These are phyloP conservation scores for Stenichneumon culpator DNA, from an alignment of 2,888 invertebrate species.

Conservation along the genomic window DNA sequence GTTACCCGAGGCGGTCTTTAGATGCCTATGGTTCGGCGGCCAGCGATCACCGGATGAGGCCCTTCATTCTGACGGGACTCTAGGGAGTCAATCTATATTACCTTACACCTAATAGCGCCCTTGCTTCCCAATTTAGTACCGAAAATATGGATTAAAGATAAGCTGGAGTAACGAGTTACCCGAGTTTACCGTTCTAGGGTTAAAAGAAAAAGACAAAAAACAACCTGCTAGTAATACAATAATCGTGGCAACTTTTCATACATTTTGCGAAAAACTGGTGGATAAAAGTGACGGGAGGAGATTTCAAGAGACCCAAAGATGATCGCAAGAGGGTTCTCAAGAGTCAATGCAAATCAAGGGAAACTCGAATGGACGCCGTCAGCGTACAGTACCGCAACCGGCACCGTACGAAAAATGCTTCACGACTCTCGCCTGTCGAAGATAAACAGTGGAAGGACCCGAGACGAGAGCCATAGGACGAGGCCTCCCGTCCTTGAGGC, in stretches of 20 bases:
- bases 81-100: no score
- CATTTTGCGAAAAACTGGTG: background rate
- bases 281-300: slow-evolving; percentile 6
- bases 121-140: no score
- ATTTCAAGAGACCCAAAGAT: background rate
- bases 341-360: slow-evolving; percentile 20
- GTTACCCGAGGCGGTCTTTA: no score
- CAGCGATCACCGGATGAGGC: no score
- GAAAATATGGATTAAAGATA: no score
- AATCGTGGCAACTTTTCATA: background rate
- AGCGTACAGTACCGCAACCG: slow-evolving; percentile 22
- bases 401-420: slow-evolving; percentile 52
- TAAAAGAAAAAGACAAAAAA: no score
- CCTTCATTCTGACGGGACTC: no score
- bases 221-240: background rate
- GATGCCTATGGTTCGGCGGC: no score
- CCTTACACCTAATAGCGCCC: no score
- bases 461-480: slow-evolving; percentile 1
- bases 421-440: slow-evolving; percentile 11
- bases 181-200: no score
- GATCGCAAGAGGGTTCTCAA: background rate
- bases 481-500: background rate
- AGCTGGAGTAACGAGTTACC: no score
- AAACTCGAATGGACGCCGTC: slow-evolving; percentile 43
- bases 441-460: slow-evolving; percentile 32